Percentiles rank a stretch among this genome's conserved stretches.
Evolutionary conservation across 1,140 invertebrate species (phyloP).

Genomic region (Dendroctonus valens): DNA sequence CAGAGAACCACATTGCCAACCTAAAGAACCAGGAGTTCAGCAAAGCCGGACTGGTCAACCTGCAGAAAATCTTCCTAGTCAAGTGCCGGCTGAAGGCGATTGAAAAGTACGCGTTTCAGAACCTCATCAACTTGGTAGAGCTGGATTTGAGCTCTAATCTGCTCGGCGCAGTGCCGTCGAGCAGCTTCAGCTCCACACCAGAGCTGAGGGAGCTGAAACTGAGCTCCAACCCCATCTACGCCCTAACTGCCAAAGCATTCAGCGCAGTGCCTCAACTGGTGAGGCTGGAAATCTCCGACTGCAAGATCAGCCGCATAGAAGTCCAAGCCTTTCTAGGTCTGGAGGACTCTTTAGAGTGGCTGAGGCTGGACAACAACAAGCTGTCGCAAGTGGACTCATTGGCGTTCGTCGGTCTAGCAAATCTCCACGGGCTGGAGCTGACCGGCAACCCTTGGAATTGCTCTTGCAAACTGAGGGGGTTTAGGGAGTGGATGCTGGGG

Average conservation of each 20-base stretch:
- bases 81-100: constrained; percentile 63
- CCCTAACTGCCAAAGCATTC: constrained; percentile 70
- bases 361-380: constrained; percentile 74
- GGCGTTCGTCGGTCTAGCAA: constrained; percentile 64
- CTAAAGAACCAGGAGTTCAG: constrained; percentile 71
- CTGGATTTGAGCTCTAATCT: constrained; percentile 74
- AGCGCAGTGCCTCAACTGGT: constrained; percentile 65
- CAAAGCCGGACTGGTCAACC: constrained; percentile 68
- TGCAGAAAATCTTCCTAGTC: constrained; percentile 74
- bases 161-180: constrained; percentile 65
- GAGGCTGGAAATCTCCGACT: constrained; percentile 69
- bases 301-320: constrained; percentile 65
- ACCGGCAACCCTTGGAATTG: constrained; percentile 78
- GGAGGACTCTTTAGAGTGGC: constrained; percentile 66
- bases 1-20: constrained; percentile 65
- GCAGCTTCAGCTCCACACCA: constrained; percentile 65
- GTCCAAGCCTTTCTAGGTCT: constrained; percentile 70
- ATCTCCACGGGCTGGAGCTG: constrained; percentile 71
- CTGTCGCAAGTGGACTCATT: constrained; percentile 63
- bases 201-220: constrained; percentile 75
- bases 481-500: constrained; percentile 74
- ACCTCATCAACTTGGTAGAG: constrained; percentile 73
- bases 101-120: constrained; percentile 65
- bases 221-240: constrained; percentile 69
- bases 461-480: constrained; percentile 69